Evolutionary conservation across 2,797 vertebrate species (phyloP).

Genomic region (Brachyalestes nurse): DNA sequence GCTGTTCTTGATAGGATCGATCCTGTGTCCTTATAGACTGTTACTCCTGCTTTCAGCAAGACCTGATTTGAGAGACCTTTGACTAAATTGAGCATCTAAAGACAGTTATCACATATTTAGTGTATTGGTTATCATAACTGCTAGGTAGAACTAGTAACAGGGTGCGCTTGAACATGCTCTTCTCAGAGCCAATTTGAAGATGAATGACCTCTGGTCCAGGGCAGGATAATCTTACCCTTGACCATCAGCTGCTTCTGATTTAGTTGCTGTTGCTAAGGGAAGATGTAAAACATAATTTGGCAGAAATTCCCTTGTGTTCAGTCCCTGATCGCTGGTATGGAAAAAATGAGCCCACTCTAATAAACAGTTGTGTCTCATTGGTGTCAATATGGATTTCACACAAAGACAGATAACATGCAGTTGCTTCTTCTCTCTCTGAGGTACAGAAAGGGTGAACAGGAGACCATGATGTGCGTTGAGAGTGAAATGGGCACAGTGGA

Average conservation of each 20-base stretch:
- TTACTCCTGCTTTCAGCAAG: too few species aligned
- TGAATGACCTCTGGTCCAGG: neutral
- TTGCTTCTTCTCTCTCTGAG: constrained; percentile 40
- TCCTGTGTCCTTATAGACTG: too few species aligned
- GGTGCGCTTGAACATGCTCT: neutral
- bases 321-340: neutral
- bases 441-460: constrained; percentile 3
- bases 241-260: constrained; percentile 25
- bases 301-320: constrained; percentile 14
- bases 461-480: constrained; percentile 24
- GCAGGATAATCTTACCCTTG: constrained; percentile 14
- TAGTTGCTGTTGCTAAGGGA: constrained; percentile 32
- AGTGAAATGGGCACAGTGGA: constrained; percentile 25
- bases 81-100: neutral
- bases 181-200: neutral
- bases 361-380: constrained; percentile 33
- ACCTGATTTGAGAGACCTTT: neutral
- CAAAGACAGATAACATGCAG: constrained; percentile 31
- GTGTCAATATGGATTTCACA: constrained; percentile 18
- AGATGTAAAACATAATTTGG: constrained; percentile 2
- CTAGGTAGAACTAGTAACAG: neutral
- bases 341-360: neutral
- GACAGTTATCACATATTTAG: neutral
- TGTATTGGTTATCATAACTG: too few species aligned
- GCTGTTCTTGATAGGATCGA: constrained; percentile 5